A percentile compares a stretch with the other conserved stretches of the same genome.
These are phyloP conservation scores for Ictalurus furcatus DNA, from an alignment of 2,113 vertebrate species.

Conservation along the genomic window DNA sequence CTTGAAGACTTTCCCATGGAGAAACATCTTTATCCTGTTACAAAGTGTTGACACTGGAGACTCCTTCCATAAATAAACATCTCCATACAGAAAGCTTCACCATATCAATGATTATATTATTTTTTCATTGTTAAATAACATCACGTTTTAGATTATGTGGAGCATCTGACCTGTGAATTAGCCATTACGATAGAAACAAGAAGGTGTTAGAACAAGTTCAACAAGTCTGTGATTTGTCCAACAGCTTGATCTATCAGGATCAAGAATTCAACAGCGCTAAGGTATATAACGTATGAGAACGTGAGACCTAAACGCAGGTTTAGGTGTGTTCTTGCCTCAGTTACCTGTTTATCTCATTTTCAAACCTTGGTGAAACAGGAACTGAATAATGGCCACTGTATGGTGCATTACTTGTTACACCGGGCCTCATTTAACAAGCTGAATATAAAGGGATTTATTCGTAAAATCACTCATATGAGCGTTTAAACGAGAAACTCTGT, in stretches of 20 bases:
- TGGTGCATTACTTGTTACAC: not conserved
- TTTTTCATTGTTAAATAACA: not conserved
- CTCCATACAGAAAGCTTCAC: not conserved
- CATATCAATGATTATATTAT: not conserved
- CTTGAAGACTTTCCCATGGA: not conserved
- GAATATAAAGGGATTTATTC: not conserved
- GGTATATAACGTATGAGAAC: not conserved
- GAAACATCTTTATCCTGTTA: not conserved
- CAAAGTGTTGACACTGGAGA: not conserved
- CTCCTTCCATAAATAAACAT: not conserved
- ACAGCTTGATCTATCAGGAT: not conserved
- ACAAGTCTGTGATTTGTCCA: no score
- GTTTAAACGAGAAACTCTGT: not conserved
- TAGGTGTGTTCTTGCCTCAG: not conserved
- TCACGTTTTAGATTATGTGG: not conserved
- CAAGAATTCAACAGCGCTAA: not conserved
- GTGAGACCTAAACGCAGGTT: not conserved
- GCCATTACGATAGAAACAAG: not conserved
- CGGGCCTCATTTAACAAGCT: not conserved
- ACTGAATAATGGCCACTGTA: not conserved
- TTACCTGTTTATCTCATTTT: not conserved
- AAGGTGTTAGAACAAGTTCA: not conserved
- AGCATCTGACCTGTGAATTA: not conserved
- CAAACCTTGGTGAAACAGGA: not conserved
- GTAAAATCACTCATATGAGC: not conserved